A percentile compares a stretch with the other conserved stretches of the same genome.
Evolutionary conservation across 1,140 invertebrate genomes (phyloP).

Genomic region (Meloidogyne exigua): DNA sequence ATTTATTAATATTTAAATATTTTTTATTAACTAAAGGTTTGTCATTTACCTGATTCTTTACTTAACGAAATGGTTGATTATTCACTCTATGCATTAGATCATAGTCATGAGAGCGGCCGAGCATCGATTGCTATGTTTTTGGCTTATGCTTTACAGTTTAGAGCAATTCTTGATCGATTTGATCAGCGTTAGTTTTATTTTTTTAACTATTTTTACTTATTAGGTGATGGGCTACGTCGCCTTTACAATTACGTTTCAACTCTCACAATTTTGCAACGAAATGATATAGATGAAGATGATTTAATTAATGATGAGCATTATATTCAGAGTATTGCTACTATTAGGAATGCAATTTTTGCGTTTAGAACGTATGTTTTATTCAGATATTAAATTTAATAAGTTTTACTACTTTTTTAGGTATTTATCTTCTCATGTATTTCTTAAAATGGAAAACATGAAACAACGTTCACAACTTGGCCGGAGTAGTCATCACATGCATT

Average conservation of each 20-base stretch:
- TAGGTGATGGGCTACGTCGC: conserved; percentile 35
- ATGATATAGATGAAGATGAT: conserved; percentile 28
- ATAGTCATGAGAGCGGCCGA: conserved; percentile 46
- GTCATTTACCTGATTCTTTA: conserved; percentile 34
- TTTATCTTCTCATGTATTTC: conserved; percentile 41
- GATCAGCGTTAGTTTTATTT: conserved; percentile 21
- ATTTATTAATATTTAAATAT: background rate
- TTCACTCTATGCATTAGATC: conserved; percentile 42
- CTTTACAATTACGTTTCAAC: conserved; percentile 49
- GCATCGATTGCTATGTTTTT: conserved; percentile 39
- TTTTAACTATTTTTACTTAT: background rate
- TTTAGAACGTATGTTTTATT: conserved; percentile 41
- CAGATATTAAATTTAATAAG: too few species aligned
- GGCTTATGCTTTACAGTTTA: conserved; percentile 42
- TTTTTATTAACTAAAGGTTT: conserved; percentile 24
- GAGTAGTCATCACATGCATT: conserved; percentile 15
- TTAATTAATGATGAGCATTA: conserved; percentile 30
- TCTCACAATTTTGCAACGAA: conserved; percentile 29
- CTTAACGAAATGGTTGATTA: conserved; percentile 47
- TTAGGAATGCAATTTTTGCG: conserved; percentile 37
- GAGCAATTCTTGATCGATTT: conserved; percentile 41
- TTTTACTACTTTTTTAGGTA: conserved; percentile 31
- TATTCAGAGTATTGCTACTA: conserved; percentile 34
- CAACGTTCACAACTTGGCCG: conserved; percentile 33
- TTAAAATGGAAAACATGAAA: conserved; percentile 52